These are phyloP conservation scores for Etheostoma cragini DNA, from an alignment of 2,113 vertebrate species.

Conservation along the genomic window DNA sequence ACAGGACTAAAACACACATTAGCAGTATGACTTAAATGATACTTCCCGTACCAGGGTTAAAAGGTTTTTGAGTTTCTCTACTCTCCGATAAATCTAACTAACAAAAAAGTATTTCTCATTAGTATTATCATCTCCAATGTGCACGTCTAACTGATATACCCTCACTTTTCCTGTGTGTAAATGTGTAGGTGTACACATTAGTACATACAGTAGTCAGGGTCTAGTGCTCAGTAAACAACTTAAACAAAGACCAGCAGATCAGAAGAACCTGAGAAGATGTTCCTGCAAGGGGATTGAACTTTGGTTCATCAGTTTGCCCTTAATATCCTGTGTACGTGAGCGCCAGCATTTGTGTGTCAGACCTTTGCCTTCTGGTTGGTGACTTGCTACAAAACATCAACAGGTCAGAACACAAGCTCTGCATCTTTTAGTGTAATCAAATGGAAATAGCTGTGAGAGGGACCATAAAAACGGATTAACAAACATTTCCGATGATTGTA, in stretches of 20 bases:
- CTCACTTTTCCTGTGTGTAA: background rate
- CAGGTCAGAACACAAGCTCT: background rate
- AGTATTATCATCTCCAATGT: background rate
- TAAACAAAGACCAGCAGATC: conserved; percentile 53
- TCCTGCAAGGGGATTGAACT: conserved; percentile 45
- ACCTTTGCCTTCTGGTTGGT: background rate
- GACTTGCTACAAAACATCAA: background rate
- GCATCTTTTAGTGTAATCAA: background rate
- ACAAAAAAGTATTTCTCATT: background rate
- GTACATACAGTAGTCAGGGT: background rate
- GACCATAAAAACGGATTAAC: background rate
- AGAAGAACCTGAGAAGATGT: conserved; percentile 41
- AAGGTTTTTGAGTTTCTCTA: background rate
- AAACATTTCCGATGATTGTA: background rate
- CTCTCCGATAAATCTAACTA: background rate
- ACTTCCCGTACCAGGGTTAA: background rate
- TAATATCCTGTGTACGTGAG: conserved; percentile 40
- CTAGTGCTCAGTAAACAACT: conserved; percentile 33
- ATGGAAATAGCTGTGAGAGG: background rate
- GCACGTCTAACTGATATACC: too few species aligned
- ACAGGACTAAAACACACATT: background rate
- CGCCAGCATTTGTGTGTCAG: conserved; percentile 5
- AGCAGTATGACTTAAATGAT: background rate
- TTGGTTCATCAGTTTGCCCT: background rate
- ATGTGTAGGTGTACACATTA: background rate